Base-by-base conservation (phyloP, 2,113 vertebrate genomes). In the Urocolius indicus region DNA sequence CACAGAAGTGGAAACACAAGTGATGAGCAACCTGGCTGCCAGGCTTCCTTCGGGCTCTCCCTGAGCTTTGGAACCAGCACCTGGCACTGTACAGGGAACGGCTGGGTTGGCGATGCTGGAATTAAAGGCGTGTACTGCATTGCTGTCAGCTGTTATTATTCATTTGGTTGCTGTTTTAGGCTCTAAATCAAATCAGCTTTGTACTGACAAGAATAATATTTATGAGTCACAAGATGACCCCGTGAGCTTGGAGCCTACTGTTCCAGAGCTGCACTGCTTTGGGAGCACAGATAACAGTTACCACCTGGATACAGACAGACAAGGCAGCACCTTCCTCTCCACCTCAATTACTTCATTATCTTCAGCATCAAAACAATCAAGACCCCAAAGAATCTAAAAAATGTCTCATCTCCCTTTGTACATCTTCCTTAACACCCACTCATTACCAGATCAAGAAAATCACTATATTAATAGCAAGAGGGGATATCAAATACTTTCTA, bases 121-220 rank as follows among this genome's bases (percentile, higher is more conserved):
- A 91, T 69, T 94, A n/a, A 93, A 92, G 94, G 93, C 59, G 23
- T 80, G 75, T 46, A 34, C 89, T 17, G 30, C 78, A 30, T 12
- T 83, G 71, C 91, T 71, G 87, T 93, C 94, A 96, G 94, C 82
- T 91, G 48, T 48, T 95, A 55, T 77, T 93, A 94, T 16, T 95
- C 90, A 83, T 26, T 3, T 12, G 38, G 34, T 19, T 93, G 94
- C 88, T 89, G 79, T 12, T 77, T 78, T 63, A 71, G 79, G 92
- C 90, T 94, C 61, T 71, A 74, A 80, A 90, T 68, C 72, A 84
- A 79, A 90, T 67, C 65, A 84, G 65, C 65, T 84, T 57, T 92
- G 82, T 73, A 18, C 63, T 81, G 93, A 94, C 94, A 93, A 90
- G 85, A 88, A 96, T 51, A 87, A 87, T 52, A 92, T 90, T 85